Base-by-base conservation (phyloP, 2,888 invertebrate genomes). In the Nezara viridula region DNA sequence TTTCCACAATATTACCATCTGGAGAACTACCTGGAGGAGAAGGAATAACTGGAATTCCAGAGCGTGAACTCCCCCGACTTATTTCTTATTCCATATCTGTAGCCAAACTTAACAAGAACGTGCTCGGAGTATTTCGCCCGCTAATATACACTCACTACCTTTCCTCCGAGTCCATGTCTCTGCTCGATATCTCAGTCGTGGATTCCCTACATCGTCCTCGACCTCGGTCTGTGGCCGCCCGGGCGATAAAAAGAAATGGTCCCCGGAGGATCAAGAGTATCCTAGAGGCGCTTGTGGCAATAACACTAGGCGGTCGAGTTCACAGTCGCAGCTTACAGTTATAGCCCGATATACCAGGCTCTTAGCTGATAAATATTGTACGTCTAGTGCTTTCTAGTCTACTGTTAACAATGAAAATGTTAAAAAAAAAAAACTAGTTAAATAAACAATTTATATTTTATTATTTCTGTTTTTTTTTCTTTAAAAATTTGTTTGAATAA, bases 31-130 rank as follows among this genome's bases (percentile, higher is more conserved):
- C 44, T n/a, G 81, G 44, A 81, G 32, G 44, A 44, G 81, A 24
- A 40, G 24, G 44, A 14, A 81, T 44, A 81, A 81, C 24, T 44
- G 44, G 81, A 81, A 81, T 44, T 81, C n/a, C 81, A 81, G 12
- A n/a, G n/a, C 14, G 44, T 81, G 81, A 81, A 81, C 16, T 81
- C 44, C 77, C 44, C 44, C 12, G 5, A 21, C 81, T 81, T 81
- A 81, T 81, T 81, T 81, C 81, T 81, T 81, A 81, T 81, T 81
- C 81, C 81, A 81, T 81, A 81, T 81, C 81, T 81, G 81, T 47
- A 81, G 81, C 44, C 81, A 81, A 81, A 81, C 81, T 81, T 81
- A 81, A 81, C 44, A 44, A 14, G 81, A 44, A 81, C 81, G 81
- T 81, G 81, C 24, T 16, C 81, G 1, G 81, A 47, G 81, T 81